A percentile compares a stretch with the other conserved stretches of the same genome.
Evolutionary conservation across 1,140 invertebrate species (phyloP).

Genomic region (Aporrectodea caliginosa): DNA sequence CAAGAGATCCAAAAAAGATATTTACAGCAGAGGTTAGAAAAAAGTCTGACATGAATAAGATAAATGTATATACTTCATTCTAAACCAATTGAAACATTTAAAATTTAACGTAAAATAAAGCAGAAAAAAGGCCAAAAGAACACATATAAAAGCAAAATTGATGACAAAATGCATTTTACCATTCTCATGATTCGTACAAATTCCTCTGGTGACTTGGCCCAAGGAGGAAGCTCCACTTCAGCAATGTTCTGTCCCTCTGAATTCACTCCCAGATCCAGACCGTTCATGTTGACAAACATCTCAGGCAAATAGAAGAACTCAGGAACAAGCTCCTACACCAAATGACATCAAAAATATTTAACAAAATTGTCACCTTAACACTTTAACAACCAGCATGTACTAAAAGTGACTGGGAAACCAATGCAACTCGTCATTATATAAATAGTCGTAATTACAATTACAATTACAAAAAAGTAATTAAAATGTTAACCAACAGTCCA

Average conservation of each 20-base stretch:
- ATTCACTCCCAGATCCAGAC: constrained; percentile 82
- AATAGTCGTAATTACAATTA: too few species aligned
- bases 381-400: neutral
- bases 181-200: constrained; percentile 95
- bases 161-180: constrained; percentile 64
- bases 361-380: neutral
- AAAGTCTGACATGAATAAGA: too few species aligned
- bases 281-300: constrained; percentile 89
- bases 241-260: constrained; percentile 72
- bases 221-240: constrained; percentile 87
- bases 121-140: too few species aligned
- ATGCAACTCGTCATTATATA: too few species aligned
- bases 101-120: too few species aligned
- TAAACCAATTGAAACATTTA: too few species aligned
- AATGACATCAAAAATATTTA: neutral
- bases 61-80: too few species aligned
- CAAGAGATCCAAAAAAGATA: too few species aligned
- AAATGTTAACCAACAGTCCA: too few species aligned
- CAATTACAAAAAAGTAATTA: too few species aligned
- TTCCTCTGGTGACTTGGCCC: constrained; percentile 93
- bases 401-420: constrained; percentile 23
- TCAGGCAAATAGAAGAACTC: constrained; percentile 99
- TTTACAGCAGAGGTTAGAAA: too few species aligned
- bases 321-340: constrained; percentile 72
- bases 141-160: too few species aligned